Evolutionary conservation across 2,113 vertebrate species (phyloP), one percentile per base, ranked within the genome.

Genomic region (Macrotus californicus): DNA sequence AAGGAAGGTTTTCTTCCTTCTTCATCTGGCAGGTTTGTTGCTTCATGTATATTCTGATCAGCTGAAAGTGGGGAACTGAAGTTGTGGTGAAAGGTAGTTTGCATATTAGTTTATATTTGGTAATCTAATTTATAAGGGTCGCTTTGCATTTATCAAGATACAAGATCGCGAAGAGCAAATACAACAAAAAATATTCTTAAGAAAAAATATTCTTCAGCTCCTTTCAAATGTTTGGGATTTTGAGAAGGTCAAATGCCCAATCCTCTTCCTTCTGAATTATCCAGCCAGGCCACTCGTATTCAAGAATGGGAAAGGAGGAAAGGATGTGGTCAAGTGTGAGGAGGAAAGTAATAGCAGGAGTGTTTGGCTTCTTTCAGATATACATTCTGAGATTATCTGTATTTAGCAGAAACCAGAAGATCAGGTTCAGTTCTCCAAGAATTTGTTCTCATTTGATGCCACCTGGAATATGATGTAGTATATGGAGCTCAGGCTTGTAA

Each of bases 1-100:
- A 91, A 96, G 48, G 66, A 95, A 90, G 29, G 21, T 70, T 92
- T 94, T 89, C 73, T 96, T 94, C 61, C 64, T 95, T 91, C 43
- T 93, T 54, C 15, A 59, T 80, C 73, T 73, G 79, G 50, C 77
- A 80, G 87, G 43, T 75, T 83, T 93, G 69, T 59, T 83, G 87
- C 66, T 87, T 91, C 67, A 50, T 39, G 39, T 69, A 92, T 12
- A 52, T 92, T 90, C 39, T 90, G 16, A 76, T 21, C 48, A 88
- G 15, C 43, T 82, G 64, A 96, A 93, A 88, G 11, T 29, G 19
- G 83, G 84, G n/a, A 92, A 76, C 1, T 83, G n/a, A 92, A 90
- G 39, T 76, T 15, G 36, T 75, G 18, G 36, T 75, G 56, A 96
- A 88, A 91, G 39, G 77, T 36, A 93, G 36, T 59, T 90, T 84